A percentile compares a stretch with the other conserved stretches of the same genome.
Evolutionary conservation across 2,888 invertebrate species (phyloP).

Genomic region (Cancer borealis): DNA sequence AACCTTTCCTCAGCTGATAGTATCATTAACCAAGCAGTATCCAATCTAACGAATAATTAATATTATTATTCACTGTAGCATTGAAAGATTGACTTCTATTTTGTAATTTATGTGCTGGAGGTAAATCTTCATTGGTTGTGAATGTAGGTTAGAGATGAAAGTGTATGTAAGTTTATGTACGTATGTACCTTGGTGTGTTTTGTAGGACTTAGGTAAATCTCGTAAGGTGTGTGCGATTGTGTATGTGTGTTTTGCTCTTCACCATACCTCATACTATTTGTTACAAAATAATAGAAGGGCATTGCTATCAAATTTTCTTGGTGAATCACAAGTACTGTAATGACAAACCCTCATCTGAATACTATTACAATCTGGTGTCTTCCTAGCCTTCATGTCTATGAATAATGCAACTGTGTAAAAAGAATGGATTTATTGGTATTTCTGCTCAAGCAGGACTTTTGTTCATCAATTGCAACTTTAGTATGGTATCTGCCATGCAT

Average conservation of each 20-base stretch:
- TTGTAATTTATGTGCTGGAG: background rate
- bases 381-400: background rate
- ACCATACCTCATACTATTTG: conserved; percentile 14
- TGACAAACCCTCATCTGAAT: background rate
- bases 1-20: background rate
- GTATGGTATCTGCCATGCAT: background rate
- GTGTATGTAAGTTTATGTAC: background rate
- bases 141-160: conserved; percentile 35
- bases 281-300: background rate
- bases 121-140: conserved; percentile 28
- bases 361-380: background rate
- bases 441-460: background rate
- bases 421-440: background rate
- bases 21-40: background rate
- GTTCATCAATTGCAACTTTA: background rate
- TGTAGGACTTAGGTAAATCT: background rate
- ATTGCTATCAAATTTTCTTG: background rate
- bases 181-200: conserved; percentile 12
- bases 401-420: background rate
- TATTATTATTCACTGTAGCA: background rate
- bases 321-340: background rate
- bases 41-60: background rate
- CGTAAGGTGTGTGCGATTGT: background rate
- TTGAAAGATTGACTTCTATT: background rate
- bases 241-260: background rate